Evolutionary conservation across 2,888 invertebrate genomes (phyloP).

Genomic region (Operophtera brumata): DNA sequence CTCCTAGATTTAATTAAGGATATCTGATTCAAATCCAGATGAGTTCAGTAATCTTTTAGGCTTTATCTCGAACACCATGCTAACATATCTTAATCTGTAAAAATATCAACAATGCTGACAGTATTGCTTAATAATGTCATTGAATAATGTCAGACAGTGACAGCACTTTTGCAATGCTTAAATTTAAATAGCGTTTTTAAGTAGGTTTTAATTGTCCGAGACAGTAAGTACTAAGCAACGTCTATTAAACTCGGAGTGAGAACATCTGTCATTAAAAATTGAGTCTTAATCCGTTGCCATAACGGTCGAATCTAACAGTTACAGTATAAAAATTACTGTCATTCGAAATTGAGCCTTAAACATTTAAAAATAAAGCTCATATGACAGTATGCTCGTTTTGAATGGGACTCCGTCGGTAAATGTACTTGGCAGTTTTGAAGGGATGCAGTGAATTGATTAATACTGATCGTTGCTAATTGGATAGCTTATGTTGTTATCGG

Average conservation of each 20-base stretch:
- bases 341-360: conserved; percentile 14
- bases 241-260: not conserved
- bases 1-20: too few relatives aligned
- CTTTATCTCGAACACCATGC: too few relatives aligned
- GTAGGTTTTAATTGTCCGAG: not conserved
- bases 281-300: conserved; percentile 12
- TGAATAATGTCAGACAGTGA: too few relatives aligned
- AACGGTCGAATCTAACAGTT: conserved; percentile 34
- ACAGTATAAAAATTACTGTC: conserved; percentile 27
- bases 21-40: too few relatives aligned
- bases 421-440: conserved; percentile 50
- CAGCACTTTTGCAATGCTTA: too few relatives aligned
- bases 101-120: too few relatives aligned
- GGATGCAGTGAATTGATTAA: conserved; percentile 56
- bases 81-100: too few relatives aligned
- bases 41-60: too few relatives aligned
- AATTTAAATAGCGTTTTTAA: too few relatives aligned
- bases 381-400: conserved; percentile 6
- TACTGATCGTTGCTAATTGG: conserved; percentile 72
- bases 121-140: too few relatives aligned
- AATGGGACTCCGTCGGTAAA: conserved; percentile 25
- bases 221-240: conserved; percentile 1
- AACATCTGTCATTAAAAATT: conserved; percentile 14
- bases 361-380: conserved; percentile 13
- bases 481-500: conserved; percentile 44